phyloP scores from a whole-genome alignment of 2,113 vertebrate species.

The Xiphophorus hellerii region DNA sequence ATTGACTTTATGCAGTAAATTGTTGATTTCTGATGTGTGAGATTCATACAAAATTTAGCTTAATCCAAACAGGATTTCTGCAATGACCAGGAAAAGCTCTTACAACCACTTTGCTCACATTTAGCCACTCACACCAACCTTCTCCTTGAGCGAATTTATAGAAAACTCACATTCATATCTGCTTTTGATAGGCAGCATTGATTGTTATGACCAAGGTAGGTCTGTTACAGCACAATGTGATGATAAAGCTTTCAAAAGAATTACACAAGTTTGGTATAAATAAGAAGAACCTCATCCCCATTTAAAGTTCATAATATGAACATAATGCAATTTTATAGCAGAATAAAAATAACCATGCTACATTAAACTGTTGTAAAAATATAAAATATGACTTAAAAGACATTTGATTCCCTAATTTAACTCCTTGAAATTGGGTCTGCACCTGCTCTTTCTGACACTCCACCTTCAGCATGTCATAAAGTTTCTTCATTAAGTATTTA shows the following conservation, averaged over 20 bases:
- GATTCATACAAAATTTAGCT: not conserved
- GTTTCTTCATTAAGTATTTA: too few relatives aligned
- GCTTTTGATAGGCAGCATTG: conserved; percentile 1
- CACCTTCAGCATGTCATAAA: too few relatives aligned
- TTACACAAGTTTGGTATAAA: not conserved
- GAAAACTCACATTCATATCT: not conserved
- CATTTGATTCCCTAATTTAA: too few relatives aligned
- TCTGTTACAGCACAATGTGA: not conserved
- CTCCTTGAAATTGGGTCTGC: too few relatives aligned
- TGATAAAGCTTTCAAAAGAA: not conserved
- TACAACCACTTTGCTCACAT: not conserved
- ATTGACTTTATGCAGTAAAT: not conserved
- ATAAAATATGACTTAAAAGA: too few relatives aligned
- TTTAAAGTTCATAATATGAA: too few relatives aligned
- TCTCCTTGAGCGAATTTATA: not conserved
- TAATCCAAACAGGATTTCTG: not conserved
- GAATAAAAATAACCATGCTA: too few relatives aligned
- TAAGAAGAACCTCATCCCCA: too few relatives aligned
- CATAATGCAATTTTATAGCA: too few relatives aligned
- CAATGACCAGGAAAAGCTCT: not conserved
- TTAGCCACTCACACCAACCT: not conserved
- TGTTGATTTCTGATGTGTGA: not conserved
- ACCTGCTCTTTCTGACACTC: too few relatives aligned
- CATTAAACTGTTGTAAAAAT: too few relatives aligned
- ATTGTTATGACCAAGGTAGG: not conserved